A percentile compares a stretch with the other conserved stretches of the same genome.
phyloP scores from a whole-genome alignment of 1,140 invertebrate species.

The Thaumetopoea pityocampa region DNA sequence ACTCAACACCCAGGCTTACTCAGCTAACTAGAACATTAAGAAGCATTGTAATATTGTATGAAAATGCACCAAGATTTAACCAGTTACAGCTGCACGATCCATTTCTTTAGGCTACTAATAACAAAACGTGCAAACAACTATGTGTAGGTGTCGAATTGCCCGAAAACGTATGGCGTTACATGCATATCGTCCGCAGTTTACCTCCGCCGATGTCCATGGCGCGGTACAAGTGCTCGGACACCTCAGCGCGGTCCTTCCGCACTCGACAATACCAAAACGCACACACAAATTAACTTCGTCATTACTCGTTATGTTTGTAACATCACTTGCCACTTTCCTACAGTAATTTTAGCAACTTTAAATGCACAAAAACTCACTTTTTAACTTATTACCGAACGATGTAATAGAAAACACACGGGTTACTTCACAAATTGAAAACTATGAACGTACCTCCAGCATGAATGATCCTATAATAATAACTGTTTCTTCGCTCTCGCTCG shows the following conservation, averaged over 20 bases:
- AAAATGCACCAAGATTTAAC: conserved; percentile 14
- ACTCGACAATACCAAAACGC: conserved; percentile 38
- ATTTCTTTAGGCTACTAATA: conserved; percentile 16
- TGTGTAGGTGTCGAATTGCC: conserved; percentile 40
- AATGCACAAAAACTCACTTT: conserved; percentile 55
- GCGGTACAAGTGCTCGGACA: conserved; percentile 49
- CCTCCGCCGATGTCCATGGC: conserved; percentile 70
- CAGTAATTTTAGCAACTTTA: conserved; percentile 42
- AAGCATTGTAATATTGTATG: conserved; percentile 12
- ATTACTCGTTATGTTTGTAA: conserved; percentile 39
- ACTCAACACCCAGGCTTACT: conserved; percentile 44
- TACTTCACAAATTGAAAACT: conserved; percentile 58
- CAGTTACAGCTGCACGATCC: conserved; percentile 14
- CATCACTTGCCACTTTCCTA: conserved; percentile 45
- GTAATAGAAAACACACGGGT: conserved; percentile 42
- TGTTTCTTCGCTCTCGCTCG: conserved; percentile 63
- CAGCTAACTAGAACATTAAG: conserved; percentile 26
- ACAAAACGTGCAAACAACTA: conserved; percentile 50
- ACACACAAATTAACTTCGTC: conserved; percentile 62
- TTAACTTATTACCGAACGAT: conserved; percentile 14
- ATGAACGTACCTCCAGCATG: conserved; percentile 73
- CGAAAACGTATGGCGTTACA: conserved; percentile 37
- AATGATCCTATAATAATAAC: conserved; percentile 75
- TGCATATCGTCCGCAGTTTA: conserved; percentile 62
- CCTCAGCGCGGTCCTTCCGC: conserved; percentile 54